A percentile compares a stretch with the other conserved stretches of the same genome.
Conservation (phyloP, 2,797 vertebrate genomes). For the Melanotaenia nigrans region DNA sequence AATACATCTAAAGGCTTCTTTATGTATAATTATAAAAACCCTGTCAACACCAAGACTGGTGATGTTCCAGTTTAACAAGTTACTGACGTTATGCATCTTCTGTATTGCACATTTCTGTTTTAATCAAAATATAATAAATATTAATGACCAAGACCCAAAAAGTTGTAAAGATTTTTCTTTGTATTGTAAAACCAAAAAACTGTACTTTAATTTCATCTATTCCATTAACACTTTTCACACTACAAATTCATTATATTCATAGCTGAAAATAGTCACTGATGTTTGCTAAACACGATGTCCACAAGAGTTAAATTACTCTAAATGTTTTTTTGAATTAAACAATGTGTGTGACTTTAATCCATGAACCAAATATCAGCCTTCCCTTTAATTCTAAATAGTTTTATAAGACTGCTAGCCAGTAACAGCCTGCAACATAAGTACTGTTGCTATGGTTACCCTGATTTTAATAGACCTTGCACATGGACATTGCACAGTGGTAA, state of each 20-base stretch:
- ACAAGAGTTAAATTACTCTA: not conserved
- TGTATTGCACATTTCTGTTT: not conserved
- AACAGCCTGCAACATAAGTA: slow-evolving; percentile 16
- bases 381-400: slow-evolving; percentile 7
- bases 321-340: not conserved
- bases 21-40: not conserved
- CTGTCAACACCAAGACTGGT: not conserved
- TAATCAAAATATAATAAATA: not conserved
- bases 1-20: not conserved
- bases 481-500: slow-evolving; percentile 12
- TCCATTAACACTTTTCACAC: not conserved
- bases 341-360: not conserved
- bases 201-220: not conserved
- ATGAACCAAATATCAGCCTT: not conserved
- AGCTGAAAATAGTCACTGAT: not conserved
- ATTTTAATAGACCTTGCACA: slow-evolving; percentile 18
- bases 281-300: not conserved
- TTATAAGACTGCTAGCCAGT: not conserved
- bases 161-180: not conserved
- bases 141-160: not conserved
- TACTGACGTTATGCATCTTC: not conserved
- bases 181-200: not conserved
- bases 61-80: not conserved
- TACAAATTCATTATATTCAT: not conserved
- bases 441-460: slow-evolving; percentile 54